Percentiles rank a stretch among this genome's conserved stretches.
These are phyloP conservation scores for Chloebia gouldiae DNA, from an alignment of 2,113 vertebrate genomes.

Conservation along the genomic window DNA sequence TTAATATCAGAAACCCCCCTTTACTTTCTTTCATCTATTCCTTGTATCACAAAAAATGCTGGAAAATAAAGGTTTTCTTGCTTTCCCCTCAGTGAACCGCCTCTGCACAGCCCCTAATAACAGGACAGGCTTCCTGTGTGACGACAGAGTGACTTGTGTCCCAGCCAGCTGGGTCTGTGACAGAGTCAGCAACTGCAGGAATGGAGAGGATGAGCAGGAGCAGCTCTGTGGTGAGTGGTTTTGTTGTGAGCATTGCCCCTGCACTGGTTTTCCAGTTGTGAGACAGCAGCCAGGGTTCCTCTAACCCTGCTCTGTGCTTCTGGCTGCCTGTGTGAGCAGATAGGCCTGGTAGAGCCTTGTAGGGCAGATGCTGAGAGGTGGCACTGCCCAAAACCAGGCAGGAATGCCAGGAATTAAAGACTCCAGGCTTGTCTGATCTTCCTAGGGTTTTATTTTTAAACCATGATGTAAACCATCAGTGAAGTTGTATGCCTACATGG, in stretches of 20 bases:
- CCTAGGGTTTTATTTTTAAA: neutral
- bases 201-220: slow-evolving; percentile 72
- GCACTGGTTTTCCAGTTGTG: neutral
- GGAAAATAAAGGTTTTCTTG: neutral
- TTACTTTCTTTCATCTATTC: neutral
- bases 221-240: slow-evolving; percentile 73
- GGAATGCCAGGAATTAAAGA: neutral
- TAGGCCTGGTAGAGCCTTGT: neutral
- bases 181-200: slow-evolving; percentile 51
- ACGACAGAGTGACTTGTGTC: slow-evolving; percentile 70
- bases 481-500: neutral
- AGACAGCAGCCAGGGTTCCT: neutral
- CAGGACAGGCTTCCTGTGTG: slow-evolving; percentile 78
- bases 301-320: neutral
- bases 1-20: neutral
- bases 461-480: neutral
- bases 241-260: neutral
- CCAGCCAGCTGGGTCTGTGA: slow-evolving; percentile 76
- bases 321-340: accelerated
- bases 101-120: slow-evolving; percentile 68
- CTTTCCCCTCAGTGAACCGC: slow-evolving; percentile 57
- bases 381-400: neutral
- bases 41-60: neutral
- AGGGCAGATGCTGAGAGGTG: neutral
- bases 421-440: neutral